These are phyloP conservation scores for Drosophila tani DNA, from an alignment of 1,140 invertebrate genomes.

Conservation along the genomic window DNA sequence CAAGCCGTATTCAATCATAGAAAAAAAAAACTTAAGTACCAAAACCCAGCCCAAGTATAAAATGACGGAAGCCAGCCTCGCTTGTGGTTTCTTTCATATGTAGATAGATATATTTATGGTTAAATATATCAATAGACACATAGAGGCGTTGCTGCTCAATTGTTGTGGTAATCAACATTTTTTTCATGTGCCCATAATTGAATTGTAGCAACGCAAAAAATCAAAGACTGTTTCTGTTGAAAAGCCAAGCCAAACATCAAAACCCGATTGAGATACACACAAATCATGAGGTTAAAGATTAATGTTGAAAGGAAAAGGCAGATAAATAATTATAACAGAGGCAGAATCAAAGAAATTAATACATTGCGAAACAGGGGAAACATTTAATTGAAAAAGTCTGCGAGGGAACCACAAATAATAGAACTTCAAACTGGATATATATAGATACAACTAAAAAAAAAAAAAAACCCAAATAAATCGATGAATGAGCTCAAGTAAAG, in stretches of 20 bases:
- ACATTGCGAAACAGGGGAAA: constrained; percentile 11
- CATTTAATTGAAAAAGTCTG: constrained; percentile 5
- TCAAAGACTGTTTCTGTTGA: constrained; percentile 40
- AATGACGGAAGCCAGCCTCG: constrained; percentile 44
- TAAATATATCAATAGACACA: constrained; percentile 53
- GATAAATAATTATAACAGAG: constrained; percentile 48
- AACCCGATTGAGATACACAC: constrained; percentile 53
- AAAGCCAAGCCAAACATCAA: constrained; percentile 55
- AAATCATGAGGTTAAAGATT: constrained; percentile 52
- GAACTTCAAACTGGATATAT: background rate
- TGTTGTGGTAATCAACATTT: constrained; percentile 65
- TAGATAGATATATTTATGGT: constrained; percentile 45
- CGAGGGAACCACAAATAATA: constrained; percentile 1
- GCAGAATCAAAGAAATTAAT: constrained; percentile 2
- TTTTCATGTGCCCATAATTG: constrained; percentile 61
- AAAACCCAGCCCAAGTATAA: constrained; percentile 37
- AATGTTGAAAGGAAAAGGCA: constrained; percentile 57
- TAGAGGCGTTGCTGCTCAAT: constrained; percentile 58
- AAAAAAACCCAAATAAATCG: no score
- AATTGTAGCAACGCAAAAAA: constrained; percentile 62
- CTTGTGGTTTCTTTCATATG: constrained; percentile 50
- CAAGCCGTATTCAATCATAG: constrained; percentile 43
- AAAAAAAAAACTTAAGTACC: constrained; percentile 43
- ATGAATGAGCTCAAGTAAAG: background rate
- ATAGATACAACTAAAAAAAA: no score